phyloP scores from a whole-genome alignment of 2,888 invertebrate species.

The Andrena minutula region DNA sequence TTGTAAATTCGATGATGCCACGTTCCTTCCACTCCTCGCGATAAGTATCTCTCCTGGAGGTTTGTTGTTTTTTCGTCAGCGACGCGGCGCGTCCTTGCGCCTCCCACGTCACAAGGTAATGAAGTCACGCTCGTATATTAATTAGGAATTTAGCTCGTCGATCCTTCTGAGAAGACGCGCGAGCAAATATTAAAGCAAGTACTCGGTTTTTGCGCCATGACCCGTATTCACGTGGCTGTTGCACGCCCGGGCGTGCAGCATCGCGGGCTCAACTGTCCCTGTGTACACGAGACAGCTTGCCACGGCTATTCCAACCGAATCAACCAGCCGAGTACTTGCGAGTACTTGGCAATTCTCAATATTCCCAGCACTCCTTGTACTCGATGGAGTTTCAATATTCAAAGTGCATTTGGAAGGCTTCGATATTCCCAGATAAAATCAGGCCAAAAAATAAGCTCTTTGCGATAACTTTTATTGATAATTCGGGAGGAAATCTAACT shows the following conservation, averaged over 20 bases:
- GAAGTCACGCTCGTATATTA: slow-evolving; percentile 19
- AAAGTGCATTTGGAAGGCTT: too few relatives aligned
- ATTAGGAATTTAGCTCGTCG: slow-evolving; percentile 36
- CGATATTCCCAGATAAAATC: too few relatives aligned
- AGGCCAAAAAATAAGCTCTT: too few relatives aligned
- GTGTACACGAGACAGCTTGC: not conserved
- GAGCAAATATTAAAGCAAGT: slow-evolving; percentile 36
- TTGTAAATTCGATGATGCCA: not conserved
- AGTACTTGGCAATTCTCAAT: too few relatives aligned
- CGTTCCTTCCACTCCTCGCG: too few relatives aligned
- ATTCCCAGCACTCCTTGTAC: too few relatives aligned
- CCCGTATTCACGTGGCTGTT: slow-evolving; percentile 28
- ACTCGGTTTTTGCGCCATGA: slow-evolving; percentile 36
- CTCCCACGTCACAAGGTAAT: not conserved
- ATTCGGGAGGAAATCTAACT: too few relatives aligned
- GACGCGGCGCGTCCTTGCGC: not conserved
- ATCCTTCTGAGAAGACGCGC: slow-evolving; percentile 9
- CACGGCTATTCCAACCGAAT: too few relatives aligned
- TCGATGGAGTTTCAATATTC: too few relatives aligned
- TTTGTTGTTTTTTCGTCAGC: not conserved
- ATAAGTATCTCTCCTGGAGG: too few relatives aligned
- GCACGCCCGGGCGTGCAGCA: not conserved
- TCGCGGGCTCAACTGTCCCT: not conserved
- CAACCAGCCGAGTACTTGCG: too few relatives aligned
- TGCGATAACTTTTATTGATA: too few relatives aligned